Conservation (phyloP, 2,888 invertebrate species). For the Drosophila anceps region DNA sequence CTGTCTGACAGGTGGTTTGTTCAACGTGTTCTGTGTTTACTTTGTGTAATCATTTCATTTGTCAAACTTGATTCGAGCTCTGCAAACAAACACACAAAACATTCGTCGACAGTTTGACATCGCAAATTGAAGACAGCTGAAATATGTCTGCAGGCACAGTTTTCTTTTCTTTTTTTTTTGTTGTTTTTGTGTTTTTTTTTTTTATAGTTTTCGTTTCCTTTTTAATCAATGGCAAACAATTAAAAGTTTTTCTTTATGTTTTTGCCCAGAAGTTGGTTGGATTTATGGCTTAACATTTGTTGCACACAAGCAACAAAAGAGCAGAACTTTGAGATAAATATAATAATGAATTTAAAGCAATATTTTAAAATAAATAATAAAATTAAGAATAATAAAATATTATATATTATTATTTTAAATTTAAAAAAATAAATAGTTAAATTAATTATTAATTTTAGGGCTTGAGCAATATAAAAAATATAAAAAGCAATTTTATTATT, state of each 20-base stretch:
- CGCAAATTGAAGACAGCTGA: slow-evolving; percentile 36
- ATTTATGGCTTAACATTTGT: not conserved
- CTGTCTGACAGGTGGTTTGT: slow-evolving; percentile 76
- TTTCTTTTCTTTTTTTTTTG: not conserved
- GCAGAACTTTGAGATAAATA: not conserved
- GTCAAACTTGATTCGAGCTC: slow-evolving; percentile 74
- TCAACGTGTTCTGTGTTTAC: slow-evolving; percentile 69
- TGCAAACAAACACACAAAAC: slow-evolving; percentile 30
- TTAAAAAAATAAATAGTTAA: too few relatives aligned
- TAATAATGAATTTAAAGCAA: not conserved
- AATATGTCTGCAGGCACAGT: slow-evolving; percentile 15
- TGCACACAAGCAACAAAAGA: not conserved
- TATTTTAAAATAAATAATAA: too few relatives aligned
- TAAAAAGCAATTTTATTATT: too few relatives aligned
- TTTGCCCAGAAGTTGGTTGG: not conserved
- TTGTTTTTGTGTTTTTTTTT: not conserved
- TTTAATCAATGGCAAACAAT: slow-evolving; percentile 10
- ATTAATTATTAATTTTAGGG: too few relatives aligned
- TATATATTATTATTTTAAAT: too few relatives aligned
- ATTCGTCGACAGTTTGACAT: slow-evolving; percentile 62
- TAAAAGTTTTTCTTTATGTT: not conserved
- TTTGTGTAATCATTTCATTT: slow-evolving; percentile 80
- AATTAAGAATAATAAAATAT: too few relatives aligned
- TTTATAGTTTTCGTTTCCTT: not conserved
- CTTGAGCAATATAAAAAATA: too few relatives aligned